phyloP scores from a whole-genome alignment of 2,113 vertebrate species.

The Myotis brandtii region DNA sequence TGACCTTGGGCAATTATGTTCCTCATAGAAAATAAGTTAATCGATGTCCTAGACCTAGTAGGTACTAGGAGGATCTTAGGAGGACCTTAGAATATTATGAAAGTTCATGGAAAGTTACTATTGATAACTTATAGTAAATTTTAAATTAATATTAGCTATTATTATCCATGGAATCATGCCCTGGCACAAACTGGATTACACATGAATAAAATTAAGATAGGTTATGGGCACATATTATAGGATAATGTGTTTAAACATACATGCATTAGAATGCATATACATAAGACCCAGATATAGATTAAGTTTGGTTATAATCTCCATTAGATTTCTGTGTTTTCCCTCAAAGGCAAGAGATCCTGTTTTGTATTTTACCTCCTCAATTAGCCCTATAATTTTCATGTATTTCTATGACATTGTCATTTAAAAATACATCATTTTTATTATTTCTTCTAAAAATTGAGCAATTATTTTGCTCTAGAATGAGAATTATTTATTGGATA shows the following conservation, averaged over 20 bases:
- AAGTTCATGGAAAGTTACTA: background rate
- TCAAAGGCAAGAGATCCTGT: background rate
- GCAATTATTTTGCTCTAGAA: background rate
- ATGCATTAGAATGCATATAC: background rate
- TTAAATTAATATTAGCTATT: background rate
- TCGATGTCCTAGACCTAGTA: background rate
- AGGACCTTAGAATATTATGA: background rate
- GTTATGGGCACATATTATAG: background rate
- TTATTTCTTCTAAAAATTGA: background rate
- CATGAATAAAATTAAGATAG: background rate
- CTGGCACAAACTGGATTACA: background rate
- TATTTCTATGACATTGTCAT: background rate
- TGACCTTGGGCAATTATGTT: background rate
- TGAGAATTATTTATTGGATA: background rate
- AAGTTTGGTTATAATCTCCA: background rate
- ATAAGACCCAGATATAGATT: background rate
- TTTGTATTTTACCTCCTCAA: background rate
- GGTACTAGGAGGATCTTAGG: background rate
- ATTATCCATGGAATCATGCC: background rate
- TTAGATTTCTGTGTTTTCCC: background rate
- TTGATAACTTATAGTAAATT: background rate
- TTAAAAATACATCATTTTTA: constrained; percentile 1
- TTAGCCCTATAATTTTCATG: background rate
- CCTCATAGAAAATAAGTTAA: background rate
- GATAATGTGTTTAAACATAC: background rate